Evolutionary conservation across 2,888 invertebrate species (phyloP).

Genomic region (Mesoligia furuncula): DNA sequence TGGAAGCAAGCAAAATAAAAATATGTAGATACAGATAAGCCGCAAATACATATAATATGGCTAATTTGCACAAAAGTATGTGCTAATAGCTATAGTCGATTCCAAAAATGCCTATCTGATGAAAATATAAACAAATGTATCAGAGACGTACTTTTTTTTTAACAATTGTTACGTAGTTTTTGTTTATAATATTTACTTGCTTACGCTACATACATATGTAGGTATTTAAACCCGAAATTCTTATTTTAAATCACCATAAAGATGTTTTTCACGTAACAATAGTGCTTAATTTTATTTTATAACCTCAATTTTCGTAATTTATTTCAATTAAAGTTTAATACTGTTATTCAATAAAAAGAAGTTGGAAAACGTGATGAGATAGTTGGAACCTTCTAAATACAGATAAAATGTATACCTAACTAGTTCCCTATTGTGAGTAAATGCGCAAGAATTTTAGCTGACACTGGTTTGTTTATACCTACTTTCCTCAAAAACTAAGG

Average conservation of each 20-base stretch:
- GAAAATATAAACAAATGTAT: neutral
- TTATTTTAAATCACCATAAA: neutral
- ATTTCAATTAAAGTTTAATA: neutral
- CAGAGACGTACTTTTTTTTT: too few relatives aligned
- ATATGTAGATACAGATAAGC: neutral
- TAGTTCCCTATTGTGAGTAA: neutral
- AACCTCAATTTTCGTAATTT: too few relatives aligned
- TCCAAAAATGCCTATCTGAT: neutral
- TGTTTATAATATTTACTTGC: too few relatives aligned
- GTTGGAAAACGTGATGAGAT: neutral
- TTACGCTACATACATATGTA: too few relatives aligned
- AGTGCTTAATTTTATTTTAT: neutral
- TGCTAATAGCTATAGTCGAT: neutral
- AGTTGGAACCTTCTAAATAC: neutral
- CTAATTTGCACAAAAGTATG: neutral
- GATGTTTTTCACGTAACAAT: too few relatives aligned
- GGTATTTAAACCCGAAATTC: too few relatives aligned
- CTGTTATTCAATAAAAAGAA: too few relatives aligned
- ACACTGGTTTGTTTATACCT: too few relatives aligned
- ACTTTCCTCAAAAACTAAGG: neutral
- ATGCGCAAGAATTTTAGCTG: neutral
- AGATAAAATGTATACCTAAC: neutral
- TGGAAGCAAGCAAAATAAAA: slow-evolving; percentile 8
- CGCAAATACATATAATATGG: neutral
- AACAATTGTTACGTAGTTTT: too few relatives aligned